Evolutionary conservation across 2,113 vertebrate species (phyloP).

Genomic region (Hippolais icterina): DNA sequence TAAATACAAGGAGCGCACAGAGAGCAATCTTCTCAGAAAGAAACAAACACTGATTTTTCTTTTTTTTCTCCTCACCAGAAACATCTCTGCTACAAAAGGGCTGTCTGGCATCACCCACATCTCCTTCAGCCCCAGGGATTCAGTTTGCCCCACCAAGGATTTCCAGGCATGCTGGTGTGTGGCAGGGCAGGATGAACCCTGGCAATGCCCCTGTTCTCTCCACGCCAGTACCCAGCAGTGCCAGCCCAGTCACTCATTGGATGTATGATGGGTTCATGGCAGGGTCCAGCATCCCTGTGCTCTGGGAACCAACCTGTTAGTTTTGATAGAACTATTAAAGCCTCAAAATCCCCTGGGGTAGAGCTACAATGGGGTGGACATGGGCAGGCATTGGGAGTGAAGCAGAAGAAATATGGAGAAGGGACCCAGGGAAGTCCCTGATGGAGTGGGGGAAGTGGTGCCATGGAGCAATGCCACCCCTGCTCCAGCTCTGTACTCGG

Average conservation of each 20-base stretch:
- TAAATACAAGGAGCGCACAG: constrained; percentile 4
- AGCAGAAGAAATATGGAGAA: not conserved
- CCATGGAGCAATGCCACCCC: not conserved
- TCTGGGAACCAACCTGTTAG: not conserved
- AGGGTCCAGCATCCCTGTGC: not conserved
- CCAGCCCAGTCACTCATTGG: accelerated
- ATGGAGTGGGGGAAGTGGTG: not conserved
- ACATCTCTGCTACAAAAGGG: not conserved
- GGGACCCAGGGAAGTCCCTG: not conserved
- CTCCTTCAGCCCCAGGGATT: not conserved
- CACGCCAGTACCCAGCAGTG: accelerated
- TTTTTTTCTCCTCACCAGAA: not conserved
- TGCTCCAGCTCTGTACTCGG: not conserved
- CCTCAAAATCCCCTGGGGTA: not conserved
- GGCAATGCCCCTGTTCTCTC: not conserved
- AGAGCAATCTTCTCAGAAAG: constrained; percentile 48
- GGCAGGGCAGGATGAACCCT: not conserved
- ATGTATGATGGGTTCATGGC: accelerated
- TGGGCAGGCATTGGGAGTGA: not conserved
- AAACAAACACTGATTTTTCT: constrained; percentile 54
- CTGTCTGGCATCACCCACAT: not conserved
- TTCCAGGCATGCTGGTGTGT: not conserved
- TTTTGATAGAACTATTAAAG: not conserved
- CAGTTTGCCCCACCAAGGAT: not conserved
- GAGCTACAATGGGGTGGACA: not conserved